Base-by-base conservation (phyloP, 2,888 invertebrate species). In the Xiphydria camelus region DNA sequence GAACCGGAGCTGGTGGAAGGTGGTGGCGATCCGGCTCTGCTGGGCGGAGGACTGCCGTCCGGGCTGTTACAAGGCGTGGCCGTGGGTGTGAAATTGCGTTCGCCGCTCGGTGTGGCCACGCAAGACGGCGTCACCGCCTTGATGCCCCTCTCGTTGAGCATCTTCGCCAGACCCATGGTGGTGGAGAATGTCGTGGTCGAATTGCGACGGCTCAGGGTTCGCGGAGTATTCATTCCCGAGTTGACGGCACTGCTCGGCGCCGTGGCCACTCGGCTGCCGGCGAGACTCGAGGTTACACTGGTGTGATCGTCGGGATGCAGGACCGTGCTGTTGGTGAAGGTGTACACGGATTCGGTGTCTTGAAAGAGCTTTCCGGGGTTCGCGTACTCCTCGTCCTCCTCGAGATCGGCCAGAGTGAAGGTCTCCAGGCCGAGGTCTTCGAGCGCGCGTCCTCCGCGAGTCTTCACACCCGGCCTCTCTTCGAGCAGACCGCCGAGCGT, bases 31-130 rank as follows among this genome's bases (percentile, higher is more conserved):
- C 78, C 78, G 34, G 80, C 76, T 26, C 81, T 68, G 1, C 81
- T 78, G 1, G 77, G 74, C 1, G 82, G 80, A 1, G 86, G 86
- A 20, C 85, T 76, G 26, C 83, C 83, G 59, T 87, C 85, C 1
- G 92, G 92, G 67, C 90, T 91, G 74, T 93, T 93, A 67, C 89
- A 89, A 1, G 93, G 93, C 4, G 93, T 93, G 4, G 91, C 91
- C 0, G 92, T 92, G 3, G 91, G 89, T 4, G 89, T 83, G 73
- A 82, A 91, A 66, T 80, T 84, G 53, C 82, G 81, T 2, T 79
- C 78, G 19, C 83, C 84, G 31, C 80, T 82, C 4, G 88, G 86
- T 3, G 86, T 83, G 55, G 83, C 80, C 1, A 83, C 73, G 29
- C 83, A 82, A 32, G 85, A 85, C 4, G 86, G 85, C n/a, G 87